Conservation (phyloP, 2,888 invertebrate genomes). For the Leucania comma region DNA sequence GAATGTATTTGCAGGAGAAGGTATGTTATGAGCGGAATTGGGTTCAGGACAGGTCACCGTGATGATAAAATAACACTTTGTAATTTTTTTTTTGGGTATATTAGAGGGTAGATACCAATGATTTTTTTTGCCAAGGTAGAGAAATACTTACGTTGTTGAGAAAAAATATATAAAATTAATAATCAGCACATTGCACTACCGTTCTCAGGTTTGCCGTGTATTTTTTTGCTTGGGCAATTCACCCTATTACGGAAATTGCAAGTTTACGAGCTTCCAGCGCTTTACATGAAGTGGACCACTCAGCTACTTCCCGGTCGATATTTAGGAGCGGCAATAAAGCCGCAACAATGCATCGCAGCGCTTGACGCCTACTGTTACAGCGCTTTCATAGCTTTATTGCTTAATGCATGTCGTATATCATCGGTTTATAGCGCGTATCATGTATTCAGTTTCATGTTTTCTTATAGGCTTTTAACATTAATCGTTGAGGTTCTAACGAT, state of each 20-base stretch:
- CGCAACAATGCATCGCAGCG: conserved; percentile 64
- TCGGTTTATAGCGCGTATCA: conserved; percentile 25
- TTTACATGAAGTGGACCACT: conserved; percentile 55
- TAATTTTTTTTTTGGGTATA: too few relatives aligned
- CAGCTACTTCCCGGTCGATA: conserved; percentile 77
- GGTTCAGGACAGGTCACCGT: too few relatives aligned
- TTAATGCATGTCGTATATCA: conserved; percentile 39
- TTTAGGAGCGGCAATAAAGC: conserved; percentile 75
- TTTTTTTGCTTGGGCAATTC: too few relatives aligned
- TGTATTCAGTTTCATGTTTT: conserved; percentile 45
- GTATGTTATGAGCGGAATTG: too few relatives aligned
- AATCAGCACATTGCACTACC: too few relatives aligned
- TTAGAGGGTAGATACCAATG: too few relatives aligned
- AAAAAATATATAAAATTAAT: too few relatives aligned
- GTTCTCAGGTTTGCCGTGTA: too few relatives aligned
- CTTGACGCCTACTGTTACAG: conserved; percentile 62
- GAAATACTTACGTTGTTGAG: too few relatives aligned
- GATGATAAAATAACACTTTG: too few relatives aligned
- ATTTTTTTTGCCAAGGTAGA: too few relatives aligned
- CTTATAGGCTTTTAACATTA: background rate
- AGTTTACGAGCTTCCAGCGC: conserved; percentile 60
- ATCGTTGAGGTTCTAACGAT: background rate
- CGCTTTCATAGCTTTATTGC: conserved; percentile 54
- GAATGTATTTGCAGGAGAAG: too few relatives aligned
- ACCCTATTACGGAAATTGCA: conserved; percentile 58